Evolutionary conservation across 2,113 vertebrate species (phyloP), one percentile per base, ranked within the genome.

Genomic region (Neoarius graeffei): DNA sequence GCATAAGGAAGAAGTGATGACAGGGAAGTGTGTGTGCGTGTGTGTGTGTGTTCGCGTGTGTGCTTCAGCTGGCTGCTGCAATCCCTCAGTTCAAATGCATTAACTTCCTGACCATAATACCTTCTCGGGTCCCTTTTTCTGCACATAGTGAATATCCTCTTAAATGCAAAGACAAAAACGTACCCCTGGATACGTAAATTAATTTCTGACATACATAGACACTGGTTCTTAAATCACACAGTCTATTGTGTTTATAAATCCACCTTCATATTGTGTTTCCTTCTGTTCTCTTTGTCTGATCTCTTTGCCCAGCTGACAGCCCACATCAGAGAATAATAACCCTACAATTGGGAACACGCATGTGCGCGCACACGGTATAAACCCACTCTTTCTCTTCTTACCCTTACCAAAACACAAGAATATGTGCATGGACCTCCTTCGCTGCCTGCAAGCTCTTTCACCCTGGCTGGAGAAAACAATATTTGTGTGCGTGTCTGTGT

Each of bases 271-370:
- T 57, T 48, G 48, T 56, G 25, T 77, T 84, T 30, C n/a, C 60
- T 85, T 85, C 83, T 90, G 76, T 88, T 88, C 90, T 93, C 91
- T 93, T 93, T 94, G 93, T 94, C 93, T 95, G 92, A 94, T 93
- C 92, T 94, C 86, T 92, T 88, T 73, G 83, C 84, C 90, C 35
- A 60, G 93, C 91, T 89, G 87, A 89, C 91, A 93, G 86, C 84
- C 89, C 87, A 92, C 92, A 89, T 87, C 86, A 62, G 86, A 82
- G 91, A 93, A 92, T 92, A 93, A 93, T 91, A 93, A 91, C 91
- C 86, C 83, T 81, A 86, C 85, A 86, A 62, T 76, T 57, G 83
- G 81, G 35, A 50, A 42, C 57, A 81, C 48, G n/a, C 60, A 48
- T 9, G 20, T 19, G 52, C 48, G 25, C 56, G 42, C 56, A 60